Percentiles rank a stretch among this genome's conserved stretches.
These are phyloP conservation scores for Geotrupes spiniger DNA, from an alignment of 2,888 invertebrate species.

Conservation along the genomic window DNA sequence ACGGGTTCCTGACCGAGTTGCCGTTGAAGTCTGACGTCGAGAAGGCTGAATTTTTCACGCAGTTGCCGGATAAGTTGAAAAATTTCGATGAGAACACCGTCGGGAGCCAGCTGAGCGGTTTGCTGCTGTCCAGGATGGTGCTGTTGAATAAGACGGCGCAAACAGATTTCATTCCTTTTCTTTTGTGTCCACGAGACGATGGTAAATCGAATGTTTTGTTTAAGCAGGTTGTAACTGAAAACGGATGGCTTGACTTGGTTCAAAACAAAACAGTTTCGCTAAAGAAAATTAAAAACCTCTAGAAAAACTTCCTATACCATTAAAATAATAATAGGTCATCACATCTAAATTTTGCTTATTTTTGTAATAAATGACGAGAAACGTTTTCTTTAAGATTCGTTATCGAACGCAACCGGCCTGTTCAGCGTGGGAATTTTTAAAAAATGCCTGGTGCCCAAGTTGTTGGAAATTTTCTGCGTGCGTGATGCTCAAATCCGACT, in stretches of 20 bases:
- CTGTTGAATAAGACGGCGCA: slow-evolving; percentile 79
- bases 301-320: no score
- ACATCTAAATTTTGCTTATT: no score
- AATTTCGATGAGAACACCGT: slow-evolving; percentile 77
- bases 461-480: slow-evolving; percentile 79
- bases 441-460: slow-evolving; percentile 71
- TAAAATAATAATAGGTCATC: no score
- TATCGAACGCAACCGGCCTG: slow-evolving; percentile 54
- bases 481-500: slow-evolving; percentile 81
- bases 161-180: slow-evolving; percentile 65
- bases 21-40: slow-evolving; percentile 76
- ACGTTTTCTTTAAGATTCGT: no score
- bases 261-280: no score
- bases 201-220: slow-evolving; percentile 42
- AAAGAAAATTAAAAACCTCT: no score
- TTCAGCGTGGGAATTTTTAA: slow-evolving; percentile 69
- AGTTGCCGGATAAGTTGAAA: slow-evolving; percentile 65
- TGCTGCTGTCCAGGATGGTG: slow-evolving; percentile 80
- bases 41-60: slow-evolving; percentile 74
- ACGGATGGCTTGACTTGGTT: no score
- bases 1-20: slow-evolving; percentile 78
- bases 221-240: no score
- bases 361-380: no score
- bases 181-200: slow-evolving; percentile 69
- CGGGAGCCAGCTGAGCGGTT: slow-evolving; percentile 74